Evolutionary conservation across 1,140 invertebrate species (phyloP), one percentile per base, ranked within the genome.

Genomic region (Drosophila burlai): DNA sequence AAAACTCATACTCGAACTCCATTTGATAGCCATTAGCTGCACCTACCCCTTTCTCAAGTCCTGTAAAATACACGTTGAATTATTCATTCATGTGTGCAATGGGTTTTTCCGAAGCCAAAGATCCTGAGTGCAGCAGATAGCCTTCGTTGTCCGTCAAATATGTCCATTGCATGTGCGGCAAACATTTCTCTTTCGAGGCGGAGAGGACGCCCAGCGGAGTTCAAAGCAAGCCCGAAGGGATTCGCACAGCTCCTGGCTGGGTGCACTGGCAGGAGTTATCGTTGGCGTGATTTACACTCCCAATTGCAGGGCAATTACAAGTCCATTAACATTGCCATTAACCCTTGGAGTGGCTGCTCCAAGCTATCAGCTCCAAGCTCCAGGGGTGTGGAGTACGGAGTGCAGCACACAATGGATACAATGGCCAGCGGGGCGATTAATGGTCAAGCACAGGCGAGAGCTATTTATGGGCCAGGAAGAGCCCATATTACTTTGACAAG

Each of bases 251-350:
- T 49, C 67, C 67, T 49, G 57, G 29, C 47, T n/a, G 36, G 36
- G 36, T 38, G 36, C 36, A 11, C 36, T 13, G 4, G 29, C 38
- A n/a, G 71, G 38, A 73, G 81, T 63, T 81, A 64, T 77, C 57
- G 74, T 57, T 71, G 63, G 81, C 72, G 71, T 65, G 74, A 89
- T 89, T 87, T 84, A 90, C 81, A 90, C 83, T 69, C 64, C 75
- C 84, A 84, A 90, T 84, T 79, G 74, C 81, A 78, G 78, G 85
- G 75, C 85, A 89, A 89, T 89, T 90, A 89, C 84, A 90, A 71
- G 84, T 69, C 81, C 82, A 89, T 89, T 89, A 89, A 89, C 85
- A 89, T 84, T 81, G 77, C 81, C 84, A 87, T 89, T 87, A 89
- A 89, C 73, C 68, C 83, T 81, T 69, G 73, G 45, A 89, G 66